Evolutionary conservation across 2,888 invertebrate species (phyloP), one percentile per base, ranked within the genome.

Genomic region (Nomada fucata): DNA sequence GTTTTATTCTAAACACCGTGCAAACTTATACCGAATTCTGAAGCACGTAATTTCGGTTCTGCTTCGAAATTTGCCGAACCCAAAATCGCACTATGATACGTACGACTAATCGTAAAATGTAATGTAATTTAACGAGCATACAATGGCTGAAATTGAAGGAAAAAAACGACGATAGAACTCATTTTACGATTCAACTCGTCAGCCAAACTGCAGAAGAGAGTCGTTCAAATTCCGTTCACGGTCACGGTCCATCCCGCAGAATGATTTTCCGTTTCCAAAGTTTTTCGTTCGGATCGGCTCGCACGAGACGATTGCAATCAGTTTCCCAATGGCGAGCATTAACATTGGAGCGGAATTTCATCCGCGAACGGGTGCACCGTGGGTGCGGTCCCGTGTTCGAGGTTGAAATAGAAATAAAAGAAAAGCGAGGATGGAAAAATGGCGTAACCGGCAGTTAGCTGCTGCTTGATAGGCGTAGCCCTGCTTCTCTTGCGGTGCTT

Each of bases 311-410:
- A 67, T 79, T 57, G 42, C 2, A 2, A 26, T 59, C 52, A 29
- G 42, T 42, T 70, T 42, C 53, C 29, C 52, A 77, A 70, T 55
- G 47, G 73, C 70, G 15, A 11, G 18, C 10, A 52, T 76, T 70
- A 76, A 73, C 26, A 26, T 70, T 77, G 50, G 20, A 67, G 52
- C 29, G 78, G 83, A 77, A 77, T 85, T 83, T 71, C 76, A 80
- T 79, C 60, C 50, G 36, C 53, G 71, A 83, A 77, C 68, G 76
- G 65, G 81, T 79, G 73, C 70, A 65, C 68, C 42, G 72, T 83
- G 83, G 87, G 87, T 79, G 87, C 83, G 87, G 87, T 85, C 83
- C 75, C 59, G 76, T 57, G 60, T 74, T 85, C 47, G 53, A 76
- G 69, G 47, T 69, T 59, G 44, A 55, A 63, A 57, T 65, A 15